Conservation (phyloP, 53 echinoderm and acorn worm species). For the Holothuria leucospilota region DNA sequence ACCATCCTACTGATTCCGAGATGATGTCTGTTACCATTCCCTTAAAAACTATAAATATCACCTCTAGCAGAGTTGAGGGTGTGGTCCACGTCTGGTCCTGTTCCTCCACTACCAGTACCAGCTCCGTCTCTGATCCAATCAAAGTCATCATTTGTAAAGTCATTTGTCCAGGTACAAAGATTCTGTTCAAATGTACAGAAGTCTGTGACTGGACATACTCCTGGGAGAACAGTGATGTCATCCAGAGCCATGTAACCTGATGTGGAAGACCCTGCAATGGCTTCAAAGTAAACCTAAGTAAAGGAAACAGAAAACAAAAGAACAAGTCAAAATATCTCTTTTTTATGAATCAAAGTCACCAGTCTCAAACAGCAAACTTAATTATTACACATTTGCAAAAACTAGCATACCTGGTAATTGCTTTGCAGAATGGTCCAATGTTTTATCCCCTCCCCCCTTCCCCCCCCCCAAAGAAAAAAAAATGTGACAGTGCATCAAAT, state of each 20-base stretch:
- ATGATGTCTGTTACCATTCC: too few relatives aligned
- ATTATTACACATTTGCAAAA: too few relatives aligned
- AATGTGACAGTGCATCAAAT: too few relatives aligned
- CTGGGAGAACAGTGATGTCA: constrained; percentile 70
- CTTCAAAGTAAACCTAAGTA: constrained; percentile 73
- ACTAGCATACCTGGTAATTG: too few relatives aligned
- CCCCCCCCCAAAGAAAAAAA: too few relatives aligned
- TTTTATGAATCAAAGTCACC: too few relatives aligned
- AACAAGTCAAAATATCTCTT: too few relatives aligned
- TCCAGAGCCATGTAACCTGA: constrained; percentile 82
- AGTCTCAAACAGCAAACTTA: too few relatives aligned
- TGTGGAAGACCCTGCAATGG: constrained; percentile 55
- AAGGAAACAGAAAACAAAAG: too few relatives aligned
- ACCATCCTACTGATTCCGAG: too few relatives aligned
- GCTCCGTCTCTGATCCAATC: constrained; percentile 86
- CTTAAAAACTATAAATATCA: neutral
- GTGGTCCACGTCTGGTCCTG: constrained; percentile 87
- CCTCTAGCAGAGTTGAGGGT: constrained; percentile 78
- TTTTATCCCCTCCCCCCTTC: too few relatives aligned
- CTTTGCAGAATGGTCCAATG: too few relatives aligned
- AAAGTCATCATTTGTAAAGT: constrained; percentile 82
- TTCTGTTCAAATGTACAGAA: constrained; percentile 89
- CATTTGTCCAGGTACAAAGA: constrained; percentile 83
- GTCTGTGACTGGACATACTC: constrained; percentile 71
- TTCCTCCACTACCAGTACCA: constrained; percentile 77